Conservation (phyloP, 2,888 invertebrate genomes). For the Drosophila rellima region DNA sequence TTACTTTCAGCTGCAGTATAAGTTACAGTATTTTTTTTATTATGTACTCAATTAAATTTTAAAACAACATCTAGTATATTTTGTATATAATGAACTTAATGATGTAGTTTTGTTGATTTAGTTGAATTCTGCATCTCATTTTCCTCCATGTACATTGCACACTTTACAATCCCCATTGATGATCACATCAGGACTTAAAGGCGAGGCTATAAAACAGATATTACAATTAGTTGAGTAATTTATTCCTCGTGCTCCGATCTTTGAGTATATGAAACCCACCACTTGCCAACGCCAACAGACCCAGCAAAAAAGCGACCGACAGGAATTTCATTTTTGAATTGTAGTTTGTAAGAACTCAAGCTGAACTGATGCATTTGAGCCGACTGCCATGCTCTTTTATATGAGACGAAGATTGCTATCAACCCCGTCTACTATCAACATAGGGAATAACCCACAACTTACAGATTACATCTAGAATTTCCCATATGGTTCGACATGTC, state of each 20-base stretch:
- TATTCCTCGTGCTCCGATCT: neutral
- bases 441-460: slow-evolving; percentile 43
- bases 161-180: slow-evolving; percentile 67
- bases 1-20: slow-evolving; percentile 1
- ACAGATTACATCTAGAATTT: slow-evolving; percentile 38
- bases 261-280: slow-evolving; percentile 41
- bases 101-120: neutral
- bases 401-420: slow-evolving; percentile 1
- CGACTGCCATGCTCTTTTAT: slow-evolving; percentile 25
- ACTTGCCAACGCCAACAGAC: slow-evolving; percentile 70
- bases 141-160: slow-evolving; percentile 65
- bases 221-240: neutral
- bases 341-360: slow-evolving; percentile 34
- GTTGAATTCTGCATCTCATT: slow-evolving; percentile 31
- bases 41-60: slow-evolving; percentile 13
- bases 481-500: slow-evolving; percentile 26
- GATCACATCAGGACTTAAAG: slow-evolving; percentile 70
- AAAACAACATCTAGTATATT: slow-evolving; percentile 7
- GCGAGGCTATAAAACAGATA: slow-evolving; percentile 43
- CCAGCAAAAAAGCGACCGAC: slow-evolving; percentile 68
- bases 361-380: slow-evolving; percentile 24
- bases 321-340: slow-evolving; percentile 62
- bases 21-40: slow-evolving; percentile 22
- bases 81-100: slow-evolving; percentile 34
- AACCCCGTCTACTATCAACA: slow-evolving; percentile 26